Evolutionary conservation across 2,797 vertebrate genomes (phyloP).

Genomic region (Pipistrellus pygmaeus): DNA sequence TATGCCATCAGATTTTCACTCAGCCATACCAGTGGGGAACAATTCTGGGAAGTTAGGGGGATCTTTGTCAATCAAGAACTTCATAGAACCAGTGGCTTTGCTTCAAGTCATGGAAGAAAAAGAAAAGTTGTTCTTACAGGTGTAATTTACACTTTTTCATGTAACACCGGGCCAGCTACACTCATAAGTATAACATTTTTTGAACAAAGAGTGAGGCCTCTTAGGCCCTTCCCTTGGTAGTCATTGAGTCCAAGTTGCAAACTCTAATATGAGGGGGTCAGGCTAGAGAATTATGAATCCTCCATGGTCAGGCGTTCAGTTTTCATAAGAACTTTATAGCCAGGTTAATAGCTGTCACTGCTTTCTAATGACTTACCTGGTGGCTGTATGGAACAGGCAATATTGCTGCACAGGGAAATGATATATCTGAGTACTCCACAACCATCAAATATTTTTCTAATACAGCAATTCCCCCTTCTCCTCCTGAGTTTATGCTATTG

Average conservation of each 20-base stretch:
- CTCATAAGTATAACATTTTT: background rate
- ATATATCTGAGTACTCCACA: background rate
- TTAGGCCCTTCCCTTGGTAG: background rate
- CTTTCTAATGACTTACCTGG: background rate
- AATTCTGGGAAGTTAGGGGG: background rate
- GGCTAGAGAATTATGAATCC: background rate
- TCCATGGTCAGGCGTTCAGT: background rate
- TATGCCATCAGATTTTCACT: background rate
- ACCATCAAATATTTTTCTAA: background rate
- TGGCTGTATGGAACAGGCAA: background rate
- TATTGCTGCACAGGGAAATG: background rate
- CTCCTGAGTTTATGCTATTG: background rate
- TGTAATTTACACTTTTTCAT: background rate
- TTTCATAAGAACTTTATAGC: background rate
- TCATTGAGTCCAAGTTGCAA: background rate
- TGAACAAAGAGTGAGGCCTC: background rate
- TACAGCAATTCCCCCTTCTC: background rate
- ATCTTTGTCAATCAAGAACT: background rate
- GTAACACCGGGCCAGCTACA: background rate
- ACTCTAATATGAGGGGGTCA: background rate
- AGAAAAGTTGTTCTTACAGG: background rate
- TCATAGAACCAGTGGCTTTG: background rate
- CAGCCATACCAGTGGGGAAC: background rate
- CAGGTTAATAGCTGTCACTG: background rate
- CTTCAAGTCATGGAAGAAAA: background rate